Evolutionary conservation across 2,113 vertebrate species (phyloP).

Genomic region (Hylia prasina): DNA sequence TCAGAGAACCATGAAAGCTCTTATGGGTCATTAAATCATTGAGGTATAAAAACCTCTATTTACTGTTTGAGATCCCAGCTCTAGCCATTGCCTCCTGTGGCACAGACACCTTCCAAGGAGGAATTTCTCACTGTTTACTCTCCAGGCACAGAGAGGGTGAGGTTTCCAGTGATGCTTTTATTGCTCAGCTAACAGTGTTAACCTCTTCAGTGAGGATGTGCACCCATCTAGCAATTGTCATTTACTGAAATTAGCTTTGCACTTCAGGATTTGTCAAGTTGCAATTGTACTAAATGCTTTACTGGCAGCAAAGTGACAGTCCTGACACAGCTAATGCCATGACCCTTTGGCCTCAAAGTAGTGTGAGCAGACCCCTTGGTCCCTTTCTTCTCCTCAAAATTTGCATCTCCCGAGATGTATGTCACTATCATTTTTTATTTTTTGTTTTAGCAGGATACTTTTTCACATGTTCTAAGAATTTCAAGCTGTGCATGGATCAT

Average conservation of each 20-base stretch:
- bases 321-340: neutral
- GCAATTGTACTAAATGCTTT: constrained; percentile 1
- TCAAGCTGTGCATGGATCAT: fast-evolving
- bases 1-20: neutral
- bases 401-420: neutral
- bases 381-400: neutral
- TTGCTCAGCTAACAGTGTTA: neutral
- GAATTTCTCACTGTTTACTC: neutral
- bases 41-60: neutral
- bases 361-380: neutral
- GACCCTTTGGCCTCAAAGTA: neutral
- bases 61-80: neutral
- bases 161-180: neutral
- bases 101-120: neutral
- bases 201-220: neutral
- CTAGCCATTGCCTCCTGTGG: neutral
- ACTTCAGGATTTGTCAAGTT: neutral
- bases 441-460: neutral
- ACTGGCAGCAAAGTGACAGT: neutral
- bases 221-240: neutral
- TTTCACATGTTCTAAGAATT: neutral
- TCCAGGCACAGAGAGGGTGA: neutral
- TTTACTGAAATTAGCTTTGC: neutral
- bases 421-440: neutral
- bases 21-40: neutral